Evolutionary conservation across 1,140 invertebrate species (phyloP), one percentile per base, ranked within the genome.

Genomic region (Phocides pigmalion): DNA sequence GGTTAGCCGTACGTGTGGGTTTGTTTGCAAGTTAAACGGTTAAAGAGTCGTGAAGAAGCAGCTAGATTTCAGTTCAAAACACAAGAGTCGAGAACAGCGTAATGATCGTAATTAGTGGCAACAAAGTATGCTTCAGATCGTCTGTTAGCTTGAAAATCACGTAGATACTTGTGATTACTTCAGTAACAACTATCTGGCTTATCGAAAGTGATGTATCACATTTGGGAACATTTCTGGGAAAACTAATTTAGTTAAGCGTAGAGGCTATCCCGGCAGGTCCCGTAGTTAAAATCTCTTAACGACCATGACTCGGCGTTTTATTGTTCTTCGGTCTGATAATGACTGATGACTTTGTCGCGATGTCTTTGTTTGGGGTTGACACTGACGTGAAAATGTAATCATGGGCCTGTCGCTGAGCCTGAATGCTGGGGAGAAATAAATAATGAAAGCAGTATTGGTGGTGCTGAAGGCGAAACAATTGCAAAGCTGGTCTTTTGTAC

Each of bases 301-400:
- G 83, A 85, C 72, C 73, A 70, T 90, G 88, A 90, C 79, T 85
- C 62, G 85, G 69, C 50, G 64, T 75, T 87, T 81, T 76, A 87
- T 90, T 89, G 84, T 89, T 87, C 82, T 77, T 73, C 68, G 69
- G 62, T 66, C 70, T 79, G 83, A 77, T 87, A 87, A 87, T 89
- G 85, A 87, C 74, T 81, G 85, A 88, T 87, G 84, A 78, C 78
- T 87, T 83, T 84, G 79, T 79, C 74, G 50, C 62, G 76, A 70
- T 82, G 82, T 89, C 87, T 90, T 90, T 89, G 86, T 90, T 84
- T 74, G 70, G 65, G 67, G 74, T 74, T 80, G 82, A 83, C 81
- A 81, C 68, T 81, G 82, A 84, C 83, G 76, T 73, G 82, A 76
- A 85, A 88, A 86, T 87, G 82, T 89, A 87, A 90, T 87, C 83